Percentiles rank a stretch among this genome's conserved stretches.
phyloP scores from a whole-genome alignment of 2,797 vertebrate genomes.

The Phrynocephalus forsythii region DNA sequence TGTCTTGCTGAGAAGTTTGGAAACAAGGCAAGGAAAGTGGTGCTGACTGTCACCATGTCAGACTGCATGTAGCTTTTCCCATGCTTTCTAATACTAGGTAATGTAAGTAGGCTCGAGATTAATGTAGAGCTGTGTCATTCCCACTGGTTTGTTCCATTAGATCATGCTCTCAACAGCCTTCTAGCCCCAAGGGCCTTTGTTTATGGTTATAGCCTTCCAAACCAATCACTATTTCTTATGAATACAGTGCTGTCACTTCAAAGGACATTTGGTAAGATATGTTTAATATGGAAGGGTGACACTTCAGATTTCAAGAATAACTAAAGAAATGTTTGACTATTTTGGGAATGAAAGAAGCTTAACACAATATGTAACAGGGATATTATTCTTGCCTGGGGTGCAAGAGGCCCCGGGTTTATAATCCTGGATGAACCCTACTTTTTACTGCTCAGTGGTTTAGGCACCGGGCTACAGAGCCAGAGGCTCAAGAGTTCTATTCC shows the following conservation, averaged over 20 bases:
- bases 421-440: no score
- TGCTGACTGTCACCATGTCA: neutral
- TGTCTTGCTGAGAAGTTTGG: conserved; percentile 11
- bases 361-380: neutral
- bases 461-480: accelerated
- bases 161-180: conserved; percentile 53
- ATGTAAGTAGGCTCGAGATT: conserved; percentile 57
- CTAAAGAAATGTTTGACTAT: neutral
- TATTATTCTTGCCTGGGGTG: no score
- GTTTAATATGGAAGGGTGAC: conserved; percentile 48
- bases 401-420: no score
- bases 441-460: no score
- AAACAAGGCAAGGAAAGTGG: neutral
- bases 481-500: neutral
- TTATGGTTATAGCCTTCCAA: conserved; percentile 57
- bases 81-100: conserved; percentile 40
- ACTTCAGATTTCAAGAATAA: neutral
- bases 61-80: neutral
- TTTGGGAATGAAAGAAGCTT: neutral
- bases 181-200: conserved; percentile 60
- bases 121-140: conserved; percentile 49
- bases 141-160: conserved; percentile 49
- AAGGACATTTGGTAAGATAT: conserved; percentile 45
- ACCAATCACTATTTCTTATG: conserved; percentile 63
- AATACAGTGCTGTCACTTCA: conserved; percentile 38